A percentile compares a stretch with the other conserved stretches of the same genome.
Evolutionary conservation across 2,113 vertebrate species (phyloP).

Genomic region (Hyla sarda): DNA sequence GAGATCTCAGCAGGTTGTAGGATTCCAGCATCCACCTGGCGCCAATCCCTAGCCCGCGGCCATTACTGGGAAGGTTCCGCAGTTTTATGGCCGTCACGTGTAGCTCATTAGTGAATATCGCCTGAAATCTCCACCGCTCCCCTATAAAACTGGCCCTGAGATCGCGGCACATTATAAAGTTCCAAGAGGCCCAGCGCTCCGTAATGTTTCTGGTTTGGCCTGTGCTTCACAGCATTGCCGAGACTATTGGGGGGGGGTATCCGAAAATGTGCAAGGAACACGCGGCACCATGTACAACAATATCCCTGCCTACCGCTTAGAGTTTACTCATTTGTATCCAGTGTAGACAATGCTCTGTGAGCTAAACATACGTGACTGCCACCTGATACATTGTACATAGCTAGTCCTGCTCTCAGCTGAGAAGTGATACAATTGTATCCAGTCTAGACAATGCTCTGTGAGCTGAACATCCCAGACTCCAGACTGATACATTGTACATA

Average conservation of each 20-base stretch:
- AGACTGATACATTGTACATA: no score
- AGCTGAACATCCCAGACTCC: no score
- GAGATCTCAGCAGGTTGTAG: not conserved
- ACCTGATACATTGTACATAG: no score
- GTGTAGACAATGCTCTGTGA: no score
- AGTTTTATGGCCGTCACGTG: conserved; percentile 20
- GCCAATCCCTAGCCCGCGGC: not conserved
- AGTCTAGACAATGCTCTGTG: no score
- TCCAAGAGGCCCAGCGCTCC: not conserved
- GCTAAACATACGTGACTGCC: no score
- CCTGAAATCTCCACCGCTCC: not conserved
- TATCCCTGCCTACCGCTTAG: no score
- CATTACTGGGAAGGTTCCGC: not conserved
- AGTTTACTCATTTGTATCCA: no score
- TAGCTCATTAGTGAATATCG: conserved; percentile 15
- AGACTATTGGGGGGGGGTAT: no score
- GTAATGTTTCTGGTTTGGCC: not conserved
- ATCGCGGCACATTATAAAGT: not conserved
- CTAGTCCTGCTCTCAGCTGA: no score
- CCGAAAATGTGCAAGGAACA: not conserved
- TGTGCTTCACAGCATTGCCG: not conserved
- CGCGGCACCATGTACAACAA: no score
- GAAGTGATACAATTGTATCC: no score
- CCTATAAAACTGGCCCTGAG: conserved; percentile 1
- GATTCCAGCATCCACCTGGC: conserved; percentile 21